Evolutionary conservation across 2,888 invertebrate genomes (phyloP).

Genomic region (Chrysolina oricalcia): DNA sequence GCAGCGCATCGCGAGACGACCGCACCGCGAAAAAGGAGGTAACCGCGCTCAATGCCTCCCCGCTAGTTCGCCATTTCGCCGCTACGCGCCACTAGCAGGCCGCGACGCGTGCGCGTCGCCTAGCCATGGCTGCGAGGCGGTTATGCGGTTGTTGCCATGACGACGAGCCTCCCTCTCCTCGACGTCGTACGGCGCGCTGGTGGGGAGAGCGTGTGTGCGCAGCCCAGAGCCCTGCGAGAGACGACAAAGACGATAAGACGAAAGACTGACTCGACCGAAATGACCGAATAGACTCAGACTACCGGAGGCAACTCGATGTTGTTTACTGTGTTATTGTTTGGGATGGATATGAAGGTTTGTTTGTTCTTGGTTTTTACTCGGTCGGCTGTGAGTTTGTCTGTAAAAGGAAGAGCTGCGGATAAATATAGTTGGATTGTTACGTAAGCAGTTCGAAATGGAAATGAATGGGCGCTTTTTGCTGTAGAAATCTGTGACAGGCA

Average conservation of each 20-base stretch:
- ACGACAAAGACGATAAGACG: constrained; percentile 35
- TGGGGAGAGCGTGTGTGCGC: constrained; percentile 45
- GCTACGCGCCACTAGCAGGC: constrained; percentile 61
- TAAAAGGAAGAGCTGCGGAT: constrained; percentile 20
- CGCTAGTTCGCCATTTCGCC: constrained; percentile 63
- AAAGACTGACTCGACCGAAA: background rate
- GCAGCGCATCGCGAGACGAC: background rate
- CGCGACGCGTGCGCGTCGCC: constrained; percentile 62
- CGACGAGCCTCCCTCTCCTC: constrained; percentile 62
- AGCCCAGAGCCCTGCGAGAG: constrained; percentile 29
- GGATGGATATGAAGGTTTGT: constrained; percentile 36
- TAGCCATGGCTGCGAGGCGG: constrained; percentile 72
- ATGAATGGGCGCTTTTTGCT: constrained; percentile 14
- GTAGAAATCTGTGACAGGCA: background rate
- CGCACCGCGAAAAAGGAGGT: constrained; percentile 33
- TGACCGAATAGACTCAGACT: constrained; percentile 19
- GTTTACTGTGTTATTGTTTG: constrained; percentile 46
- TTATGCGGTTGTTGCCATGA: constrained; percentile 72
- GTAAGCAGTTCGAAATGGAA: constrained; percentile 4
- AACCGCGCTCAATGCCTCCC: constrained; percentile 52
- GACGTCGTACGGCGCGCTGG: constrained; percentile 22
- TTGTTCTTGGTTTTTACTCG: constrained; percentile 32
- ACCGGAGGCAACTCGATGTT: constrained; percentile 40
- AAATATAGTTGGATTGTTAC: constrained; percentile 2
- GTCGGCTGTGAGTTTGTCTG: constrained; percentile 27